Conservation (phyloP, 1,140 invertebrate genomes). For the Aplysia californica region DNA sequence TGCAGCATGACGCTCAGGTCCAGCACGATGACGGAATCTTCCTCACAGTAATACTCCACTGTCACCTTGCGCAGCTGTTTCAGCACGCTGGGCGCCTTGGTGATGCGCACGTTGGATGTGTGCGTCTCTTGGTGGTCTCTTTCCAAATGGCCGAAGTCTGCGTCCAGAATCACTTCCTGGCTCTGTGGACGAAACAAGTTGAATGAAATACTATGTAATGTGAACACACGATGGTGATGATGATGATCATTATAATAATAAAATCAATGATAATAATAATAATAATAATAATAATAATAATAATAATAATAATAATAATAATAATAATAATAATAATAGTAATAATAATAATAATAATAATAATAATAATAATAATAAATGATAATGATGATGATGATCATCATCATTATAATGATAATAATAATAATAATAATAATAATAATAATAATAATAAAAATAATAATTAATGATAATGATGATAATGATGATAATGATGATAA, state of each 20-base stretch:
- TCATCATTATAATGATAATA: not conserved
- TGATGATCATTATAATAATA: not conserved
- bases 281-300: not conserved
- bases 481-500: not conserved
- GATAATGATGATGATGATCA: not conserved
- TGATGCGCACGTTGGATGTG: not conserved
- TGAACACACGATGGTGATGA: not conserved
- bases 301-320: not conserved
- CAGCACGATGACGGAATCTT: conserved; percentile 5
- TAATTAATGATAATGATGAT: not conserved
- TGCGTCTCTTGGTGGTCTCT: not conserved
- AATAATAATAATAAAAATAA: too few relatives aligned
- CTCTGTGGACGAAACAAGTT: not conserved
- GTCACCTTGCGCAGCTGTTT: not conserved
- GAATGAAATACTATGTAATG: not conserved
- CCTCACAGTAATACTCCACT: conserved; percentile 21
- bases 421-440: not conserved
- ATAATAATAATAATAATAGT: not conserved
- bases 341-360: not conserved
- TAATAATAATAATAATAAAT: not conserved
- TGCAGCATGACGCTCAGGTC: conserved; percentile 2
- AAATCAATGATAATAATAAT: not conserved
- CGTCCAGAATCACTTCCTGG: not conserved
- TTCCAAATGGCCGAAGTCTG: not conserved
- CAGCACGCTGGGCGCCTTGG: not conserved